Conservation (phyloP, 2,888 invertebrate species). For the Helleia helle region DNA sequence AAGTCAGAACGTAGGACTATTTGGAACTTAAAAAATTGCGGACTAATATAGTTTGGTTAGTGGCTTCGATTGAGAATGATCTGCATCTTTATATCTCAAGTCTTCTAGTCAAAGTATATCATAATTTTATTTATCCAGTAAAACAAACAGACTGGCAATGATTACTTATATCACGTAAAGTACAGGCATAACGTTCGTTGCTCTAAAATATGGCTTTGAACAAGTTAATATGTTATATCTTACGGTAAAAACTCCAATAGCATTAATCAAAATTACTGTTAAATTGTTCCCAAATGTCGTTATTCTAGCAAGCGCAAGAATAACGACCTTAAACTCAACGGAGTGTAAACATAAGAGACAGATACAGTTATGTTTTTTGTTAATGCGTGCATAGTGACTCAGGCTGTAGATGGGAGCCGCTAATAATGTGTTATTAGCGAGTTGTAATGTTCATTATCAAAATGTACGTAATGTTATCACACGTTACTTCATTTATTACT, state of each 20-base stretch:
- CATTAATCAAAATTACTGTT: conserved; percentile 31
- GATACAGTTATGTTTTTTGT: conserved; percentile 54
- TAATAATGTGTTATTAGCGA: conserved; percentile 30
- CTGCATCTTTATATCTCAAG: no score
- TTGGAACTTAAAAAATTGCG: no score
- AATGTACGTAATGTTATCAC: conserved; percentile 37
- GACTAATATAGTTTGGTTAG: no score
- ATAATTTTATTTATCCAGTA: no score
- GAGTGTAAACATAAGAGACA: conserved; percentile 46
- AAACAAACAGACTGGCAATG: no score
- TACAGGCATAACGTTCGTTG: conserved; percentile 10
- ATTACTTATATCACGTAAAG: no score
- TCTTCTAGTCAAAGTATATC: no score
- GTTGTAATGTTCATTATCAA: conserved; percentile 39
- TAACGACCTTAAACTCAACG: conserved; percentile 45
- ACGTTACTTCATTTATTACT: no score
- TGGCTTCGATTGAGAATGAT: no score
- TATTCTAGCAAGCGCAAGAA: conserved; percentile 27
- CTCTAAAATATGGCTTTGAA: conserved; percentile 9
- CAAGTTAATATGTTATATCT: conserved; percentile 13
- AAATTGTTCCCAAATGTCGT: conserved; percentile 38
- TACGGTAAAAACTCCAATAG: conserved; percentile 26
- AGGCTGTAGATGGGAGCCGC: conserved; percentile 30
- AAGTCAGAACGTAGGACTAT: no score
- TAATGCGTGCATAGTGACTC: conserved; percentile 37